phyloP scores from a whole-genome alignment of 2,797 vertebrate genomes.

The Rallus crepitans region DNA sequence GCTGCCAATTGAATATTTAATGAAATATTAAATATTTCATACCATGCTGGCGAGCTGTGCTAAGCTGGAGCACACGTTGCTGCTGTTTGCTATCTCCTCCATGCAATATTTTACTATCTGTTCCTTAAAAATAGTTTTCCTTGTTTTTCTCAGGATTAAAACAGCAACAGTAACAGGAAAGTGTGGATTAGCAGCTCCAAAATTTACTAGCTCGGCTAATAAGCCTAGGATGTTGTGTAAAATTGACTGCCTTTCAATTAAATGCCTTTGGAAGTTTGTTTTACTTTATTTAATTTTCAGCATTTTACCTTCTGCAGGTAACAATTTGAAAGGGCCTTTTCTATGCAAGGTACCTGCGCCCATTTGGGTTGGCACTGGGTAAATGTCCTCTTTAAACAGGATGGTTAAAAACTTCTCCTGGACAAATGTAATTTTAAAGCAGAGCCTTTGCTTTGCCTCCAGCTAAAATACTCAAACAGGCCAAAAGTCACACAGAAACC shows the following conservation, averaged over 20 bases:
- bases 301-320: background rate
- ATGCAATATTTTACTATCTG: background rate
- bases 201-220: background rate
- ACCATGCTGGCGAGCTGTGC: background rate
- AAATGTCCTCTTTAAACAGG: background rate
- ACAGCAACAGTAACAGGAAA: background rate
- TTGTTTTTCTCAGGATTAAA: background rate
- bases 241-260: background rate
- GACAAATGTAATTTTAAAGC: background rate
- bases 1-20: background rate
- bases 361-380: background rate
- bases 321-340: background rate
- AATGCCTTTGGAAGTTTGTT: background rate
- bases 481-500: constrained; percentile 27
- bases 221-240: background rate
- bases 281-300: background rate
- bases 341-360: background rate
- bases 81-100: background rate
- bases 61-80: background rate
- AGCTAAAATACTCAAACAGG: background rate
- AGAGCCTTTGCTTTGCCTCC: background rate
- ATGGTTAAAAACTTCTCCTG: background rate
- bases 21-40: background rate
- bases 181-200: background rate
- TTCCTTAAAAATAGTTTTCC: background rate